These are phyloP conservation scores for Grallaria varia DNA, from an alignment of 2,113 vertebrate genomes.

Conservation along the genomic window DNA sequence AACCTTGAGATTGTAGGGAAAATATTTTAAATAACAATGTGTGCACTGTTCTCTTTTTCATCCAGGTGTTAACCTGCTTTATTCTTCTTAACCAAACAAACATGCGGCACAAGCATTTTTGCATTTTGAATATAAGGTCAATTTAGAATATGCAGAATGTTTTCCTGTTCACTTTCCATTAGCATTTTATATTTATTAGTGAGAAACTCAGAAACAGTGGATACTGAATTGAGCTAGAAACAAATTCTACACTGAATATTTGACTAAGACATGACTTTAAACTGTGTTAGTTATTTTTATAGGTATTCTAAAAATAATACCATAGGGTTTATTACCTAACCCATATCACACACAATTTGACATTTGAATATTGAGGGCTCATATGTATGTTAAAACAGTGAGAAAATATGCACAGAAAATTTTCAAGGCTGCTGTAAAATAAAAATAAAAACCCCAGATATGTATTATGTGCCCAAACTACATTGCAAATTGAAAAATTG, in stretches of 20 bases:
- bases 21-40: not conserved
- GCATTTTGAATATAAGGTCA: not conserved
- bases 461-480: not conserved
- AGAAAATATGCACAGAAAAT: slow-evolving; percentile 6
- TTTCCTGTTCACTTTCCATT: not conserved
- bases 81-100: not conserved
- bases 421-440: not conserved
- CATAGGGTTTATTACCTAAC: not conserved
- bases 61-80: not conserved
- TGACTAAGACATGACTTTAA: not conserved
- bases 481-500: not conserved
- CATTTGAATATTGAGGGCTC: not conserved
- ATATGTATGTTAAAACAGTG: not conserved
- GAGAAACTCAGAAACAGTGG: not conserved
- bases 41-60: not conserved
- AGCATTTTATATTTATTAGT: not conserved
- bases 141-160: not conserved
- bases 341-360: not conserved
- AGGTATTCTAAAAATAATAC: slow-evolving; percentile 37
- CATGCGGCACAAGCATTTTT: not conserved
- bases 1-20: not conserved
- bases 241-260: not conserved
- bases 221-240: not conserved
- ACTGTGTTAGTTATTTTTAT: slow-evolving; percentile 13
- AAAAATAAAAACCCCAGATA: not conserved